Percentiles rank a stretch among this genome's conserved stretches.
These are phyloP conservation scores for Phortica okadai DNA, from an alignment of 2,888 invertebrate genomes.

Conservation along the genomic window DNA sequence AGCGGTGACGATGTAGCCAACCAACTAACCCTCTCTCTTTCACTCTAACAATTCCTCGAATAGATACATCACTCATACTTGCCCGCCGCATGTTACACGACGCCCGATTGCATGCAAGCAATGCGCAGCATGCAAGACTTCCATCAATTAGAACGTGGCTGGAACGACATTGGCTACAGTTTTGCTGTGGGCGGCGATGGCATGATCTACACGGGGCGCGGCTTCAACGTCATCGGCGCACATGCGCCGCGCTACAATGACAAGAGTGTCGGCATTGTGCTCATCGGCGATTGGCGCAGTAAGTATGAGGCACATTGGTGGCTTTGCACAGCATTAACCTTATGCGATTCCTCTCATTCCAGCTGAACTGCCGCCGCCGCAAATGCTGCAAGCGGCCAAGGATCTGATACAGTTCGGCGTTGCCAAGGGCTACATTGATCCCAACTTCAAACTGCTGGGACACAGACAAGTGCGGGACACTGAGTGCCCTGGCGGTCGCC, in stretches of 20 bases:
- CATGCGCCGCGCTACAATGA: constrained; percentile 84
- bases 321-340: background rate
- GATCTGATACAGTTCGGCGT: constrained; percentile 81
- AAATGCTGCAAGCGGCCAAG: constrained; percentile 80
- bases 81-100: constrained; percentile 80
- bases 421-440: constrained; percentile 79
- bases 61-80: constrained; percentile 83
- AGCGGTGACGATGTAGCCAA: no score
- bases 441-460: constrained; percentile 81
- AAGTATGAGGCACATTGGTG: constrained; percentile 68
- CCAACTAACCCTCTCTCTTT: no score
- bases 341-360: background rate
- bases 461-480: constrained; percentile 81
- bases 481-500: constrained; percentile 82
- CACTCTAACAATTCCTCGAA: background rate
- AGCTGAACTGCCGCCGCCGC: constrained; percentile 80
- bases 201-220: constrained; percentile 83
- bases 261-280: constrained; percentile 83
- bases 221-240: constrained; percentile 83
- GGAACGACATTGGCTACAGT: constrained; percentile 85
- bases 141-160: constrained; percentile 80
- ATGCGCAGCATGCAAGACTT: constrained; percentile 83
- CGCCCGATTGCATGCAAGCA: constrained; percentile 78
- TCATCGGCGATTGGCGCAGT: constrained; percentile 86
- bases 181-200: constrained; percentile 86